phyloP scores from a whole-genome alignment of 2,888 invertebrate species.

The Lamellibrachia columna region DNA sequence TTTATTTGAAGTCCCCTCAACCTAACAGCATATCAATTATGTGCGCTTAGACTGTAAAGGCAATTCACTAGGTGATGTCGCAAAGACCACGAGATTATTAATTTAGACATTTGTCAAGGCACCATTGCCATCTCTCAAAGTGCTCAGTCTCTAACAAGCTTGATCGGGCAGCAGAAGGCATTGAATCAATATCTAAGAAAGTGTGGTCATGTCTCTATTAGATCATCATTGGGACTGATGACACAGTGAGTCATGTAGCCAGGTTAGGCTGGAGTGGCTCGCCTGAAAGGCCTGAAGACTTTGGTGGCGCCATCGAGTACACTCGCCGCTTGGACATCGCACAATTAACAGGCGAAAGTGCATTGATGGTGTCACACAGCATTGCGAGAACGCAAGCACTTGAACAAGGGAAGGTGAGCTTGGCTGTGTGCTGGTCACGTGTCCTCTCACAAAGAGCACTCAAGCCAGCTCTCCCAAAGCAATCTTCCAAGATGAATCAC shows the following conservation, averaged over 20 bases:
- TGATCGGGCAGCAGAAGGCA: not conserved
- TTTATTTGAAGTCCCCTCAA: not conserved
- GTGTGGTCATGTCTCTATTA: conserved; percentile 16
- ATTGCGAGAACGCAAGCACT: not conserved
- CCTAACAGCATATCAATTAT: conserved; percentile 2
- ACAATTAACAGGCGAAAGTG: not conserved
- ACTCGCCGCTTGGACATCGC: not conserved
- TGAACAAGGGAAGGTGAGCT: not conserved
- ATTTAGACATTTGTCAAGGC: conserved; percentile 16
- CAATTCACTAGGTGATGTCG: conserved; percentile 1
- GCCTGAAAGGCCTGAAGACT: not conserved
- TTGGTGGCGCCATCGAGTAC: not conserved
- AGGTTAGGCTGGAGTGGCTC: conserved; percentile 4
- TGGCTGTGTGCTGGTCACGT: not conserved
- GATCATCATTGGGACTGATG: not conserved
- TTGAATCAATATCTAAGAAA: not conserved
- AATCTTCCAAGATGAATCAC: conserved; percentile 9
- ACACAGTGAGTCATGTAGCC: not conserved
- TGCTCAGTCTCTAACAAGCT: not conserved
- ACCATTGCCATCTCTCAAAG: not conserved
- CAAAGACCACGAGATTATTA: conserved; percentile 11
- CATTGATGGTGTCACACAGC: conserved; percentile 12
- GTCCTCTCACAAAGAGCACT: not conserved
- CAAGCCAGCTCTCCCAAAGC: not conserved
- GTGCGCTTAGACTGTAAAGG: not conserved